A percentile compares a stretch with the other conserved stretches of the same genome.
Conservation (phyloP, 2,113 vertebrate species). For the Pterocles orientalis region DNA sequence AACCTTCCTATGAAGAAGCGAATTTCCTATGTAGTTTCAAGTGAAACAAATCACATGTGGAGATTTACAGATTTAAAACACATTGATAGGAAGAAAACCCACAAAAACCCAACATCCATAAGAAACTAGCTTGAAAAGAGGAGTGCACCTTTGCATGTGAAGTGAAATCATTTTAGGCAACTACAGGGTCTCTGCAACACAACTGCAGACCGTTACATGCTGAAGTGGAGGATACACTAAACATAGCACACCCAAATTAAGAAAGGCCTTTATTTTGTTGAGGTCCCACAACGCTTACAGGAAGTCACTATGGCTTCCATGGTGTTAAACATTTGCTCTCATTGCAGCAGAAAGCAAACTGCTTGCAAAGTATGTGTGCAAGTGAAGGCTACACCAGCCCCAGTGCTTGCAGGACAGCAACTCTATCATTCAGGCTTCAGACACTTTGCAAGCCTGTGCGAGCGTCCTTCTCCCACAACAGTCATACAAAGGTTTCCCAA, state of each 20-base stretch:
- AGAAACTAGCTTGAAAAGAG: background rate
- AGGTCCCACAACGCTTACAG: background rate
- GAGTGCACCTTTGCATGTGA: background rate
- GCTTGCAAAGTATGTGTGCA: background rate
- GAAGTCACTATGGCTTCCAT: background rate
- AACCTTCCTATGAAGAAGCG: background rate
- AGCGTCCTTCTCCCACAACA: background rate
- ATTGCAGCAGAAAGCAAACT: background rate
- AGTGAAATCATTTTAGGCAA: background rate
- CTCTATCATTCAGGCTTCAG: background rate
- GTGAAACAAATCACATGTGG: background rate
- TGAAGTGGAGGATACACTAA: background rate
- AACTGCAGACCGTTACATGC: background rate
- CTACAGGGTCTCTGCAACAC: background rate
- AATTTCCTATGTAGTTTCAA: background rate
- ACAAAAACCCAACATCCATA: background rate
- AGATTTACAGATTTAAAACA: constrained; percentile 17
- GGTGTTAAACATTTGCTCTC: background rate
- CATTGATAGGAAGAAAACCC: background rate
- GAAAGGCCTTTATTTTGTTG: background rate
- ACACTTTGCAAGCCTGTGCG: rapidly evolving
- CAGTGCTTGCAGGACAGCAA: background rate
- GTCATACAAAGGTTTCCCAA: background rate
- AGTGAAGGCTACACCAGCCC: background rate
- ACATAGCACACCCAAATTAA: background rate